Evolutionary conservation across 2,888 invertebrate genomes (phyloP).

Genomic region (Andrena dorsata): DNA sequence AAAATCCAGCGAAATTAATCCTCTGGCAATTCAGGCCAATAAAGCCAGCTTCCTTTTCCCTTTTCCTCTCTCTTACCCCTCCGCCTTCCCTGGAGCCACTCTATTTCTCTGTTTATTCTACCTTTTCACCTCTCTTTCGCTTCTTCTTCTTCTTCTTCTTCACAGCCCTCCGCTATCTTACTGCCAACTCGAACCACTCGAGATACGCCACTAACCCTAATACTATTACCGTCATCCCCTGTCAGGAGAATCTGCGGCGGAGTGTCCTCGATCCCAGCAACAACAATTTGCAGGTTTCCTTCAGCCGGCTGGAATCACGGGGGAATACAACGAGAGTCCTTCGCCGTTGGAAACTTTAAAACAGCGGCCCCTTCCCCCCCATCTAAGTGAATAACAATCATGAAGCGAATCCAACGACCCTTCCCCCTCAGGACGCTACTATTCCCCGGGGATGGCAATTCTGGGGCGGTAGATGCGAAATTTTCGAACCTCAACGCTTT

Average conservation of each 20-base stretch:
- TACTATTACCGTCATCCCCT: conserved; percentile 72
- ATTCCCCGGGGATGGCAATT: conserved; percentile 22
- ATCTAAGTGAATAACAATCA: conserved; percentile 70
- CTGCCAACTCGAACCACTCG: conserved; percentile 64
- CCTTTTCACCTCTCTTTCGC: conserved; percentile 63
- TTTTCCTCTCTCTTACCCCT: not conserved
- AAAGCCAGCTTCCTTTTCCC: conserved; percentile 52
- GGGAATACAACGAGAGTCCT: conserved; percentile 56
- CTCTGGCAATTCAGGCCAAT: conserved; percentile 72
- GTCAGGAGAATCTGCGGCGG: conserved; percentile 63
- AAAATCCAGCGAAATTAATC: conserved; percentile 74
- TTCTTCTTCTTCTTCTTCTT: conserved; percentile 43
- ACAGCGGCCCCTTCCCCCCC: conserved; percentile 26
- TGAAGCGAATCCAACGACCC: conserved; percentile 26
- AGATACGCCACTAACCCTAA: conserved; percentile 78
- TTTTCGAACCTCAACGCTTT: not conserved
- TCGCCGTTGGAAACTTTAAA: conserved; percentile 64
- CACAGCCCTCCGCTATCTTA: conserved; percentile 40
- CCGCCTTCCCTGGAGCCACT: conserved; percentile 32
- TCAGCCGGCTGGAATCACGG: conserved; percentile 61
- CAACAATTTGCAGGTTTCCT: conserved; percentile 73
- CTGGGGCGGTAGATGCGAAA: not conserved
- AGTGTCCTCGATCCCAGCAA: conserved; percentile 73
- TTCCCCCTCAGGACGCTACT: not conserved
- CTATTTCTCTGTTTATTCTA: conserved; percentile 71